These are phyloP conservation scores for Cyclina sinensis DNA, from an alignment of 1,140 invertebrate species.

Conservation along the genomic window DNA sequence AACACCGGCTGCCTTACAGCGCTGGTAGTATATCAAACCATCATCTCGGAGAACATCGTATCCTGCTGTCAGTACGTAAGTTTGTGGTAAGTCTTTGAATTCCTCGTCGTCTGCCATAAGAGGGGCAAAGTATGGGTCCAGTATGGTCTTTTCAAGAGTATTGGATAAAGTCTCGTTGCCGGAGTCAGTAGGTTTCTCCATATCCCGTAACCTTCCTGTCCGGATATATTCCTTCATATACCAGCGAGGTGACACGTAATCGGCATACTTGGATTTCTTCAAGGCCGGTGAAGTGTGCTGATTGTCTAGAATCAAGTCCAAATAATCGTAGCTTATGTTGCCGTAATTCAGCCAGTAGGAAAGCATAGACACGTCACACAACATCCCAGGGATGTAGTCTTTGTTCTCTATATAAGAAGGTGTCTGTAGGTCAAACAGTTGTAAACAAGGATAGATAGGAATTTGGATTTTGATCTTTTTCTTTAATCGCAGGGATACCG, in stretches of 20 bases:
- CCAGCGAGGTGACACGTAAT: constrained; percentile 70
- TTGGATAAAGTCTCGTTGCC: constrained; percentile 73
- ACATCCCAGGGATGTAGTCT: constrained; percentile 75
- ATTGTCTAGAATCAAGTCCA: constrained; percentile 76
- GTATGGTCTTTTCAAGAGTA: constrained; percentile 71
- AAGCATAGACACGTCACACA: constrained; percentile 75
- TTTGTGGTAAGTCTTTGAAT: constrained; percentile 71
- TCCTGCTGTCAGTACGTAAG: constrained; percentile 79
- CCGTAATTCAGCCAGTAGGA: constrained; percentile 77
- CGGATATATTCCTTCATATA: constrained; percentile 78
- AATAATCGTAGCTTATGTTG: constrained; percentile 73
- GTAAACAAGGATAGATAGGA: constrained; percentile 82
- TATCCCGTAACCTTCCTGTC: constrained; percentile 67
- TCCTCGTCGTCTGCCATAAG: constrained; percentile 74
- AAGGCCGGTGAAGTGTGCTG: constrained; percentile 75
- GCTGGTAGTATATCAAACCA: constrained; percentile 76
- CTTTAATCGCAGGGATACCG: constrained; percentile 77
- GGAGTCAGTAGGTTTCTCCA: constrained; percentile 72
- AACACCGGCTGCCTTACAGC: constrained; percentile 75
- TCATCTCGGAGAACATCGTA: constrained; percentile 81
- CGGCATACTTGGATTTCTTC: constrained; percentile 76
- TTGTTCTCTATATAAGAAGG: constrained; percentile 82
- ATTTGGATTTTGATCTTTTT: constrained; percentile 78
- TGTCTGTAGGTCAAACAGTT: constrained; percentile 80
- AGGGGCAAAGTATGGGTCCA: constrained; percentile 78